Conservation (phyloP, 2,797 vertebrate species). For the Xyrichtys novacula region DNA sequence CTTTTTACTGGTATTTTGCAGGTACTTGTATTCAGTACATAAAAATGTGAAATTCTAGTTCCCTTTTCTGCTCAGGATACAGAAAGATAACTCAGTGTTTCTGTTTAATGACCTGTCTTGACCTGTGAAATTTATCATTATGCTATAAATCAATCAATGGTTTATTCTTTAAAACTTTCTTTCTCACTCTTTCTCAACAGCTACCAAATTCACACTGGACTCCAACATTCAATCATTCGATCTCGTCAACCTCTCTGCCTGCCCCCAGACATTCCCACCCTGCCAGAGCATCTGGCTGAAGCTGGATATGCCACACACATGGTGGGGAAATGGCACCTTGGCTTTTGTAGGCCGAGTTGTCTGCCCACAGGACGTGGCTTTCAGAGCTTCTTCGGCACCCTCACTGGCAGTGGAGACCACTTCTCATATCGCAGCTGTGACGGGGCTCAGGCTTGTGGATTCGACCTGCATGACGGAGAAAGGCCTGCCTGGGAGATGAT, state of each 20-base stretch:
- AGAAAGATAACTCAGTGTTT: conserved; percentile 6
- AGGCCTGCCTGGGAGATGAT: conserved; percentile 91
- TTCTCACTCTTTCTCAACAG: conserved; percentile 68
- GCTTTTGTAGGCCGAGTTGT: conserved; percentile 92
- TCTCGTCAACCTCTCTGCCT: conserved; percentile 95
- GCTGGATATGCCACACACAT: conserved; percentile 94
- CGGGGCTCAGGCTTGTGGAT: conserved; percentile 92
- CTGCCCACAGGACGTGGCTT: conserved; percentile 93
- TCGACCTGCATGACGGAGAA: conserved; percentile 93
- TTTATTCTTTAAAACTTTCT: conserved; percentile 9
- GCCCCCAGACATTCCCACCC: conserved; percentile 89
- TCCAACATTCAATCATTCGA: conserved; percentile 95
- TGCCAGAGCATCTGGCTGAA: conserved; percentile 90
- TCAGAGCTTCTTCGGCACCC: conserved; percentile 93
- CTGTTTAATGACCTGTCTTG: not conserved
- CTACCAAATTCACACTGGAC: conserved; percentile 97
- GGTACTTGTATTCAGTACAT: not conserved
- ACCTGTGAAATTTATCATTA: conserved; percentile 20
- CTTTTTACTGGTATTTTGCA: not conserved
- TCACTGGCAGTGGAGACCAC: conserved; percentile 94
- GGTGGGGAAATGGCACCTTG: conserved; percentile 98
- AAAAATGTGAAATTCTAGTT: conserved; percentile 7
- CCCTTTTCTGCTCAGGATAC: not conserved
- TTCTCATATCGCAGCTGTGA: conserved; percentile 96
- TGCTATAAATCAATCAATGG: conserved; percentile 1